Conservation (phyloP, 2,888 invertebrate genomes). For the Ichneumon xanthorius region DNA sequence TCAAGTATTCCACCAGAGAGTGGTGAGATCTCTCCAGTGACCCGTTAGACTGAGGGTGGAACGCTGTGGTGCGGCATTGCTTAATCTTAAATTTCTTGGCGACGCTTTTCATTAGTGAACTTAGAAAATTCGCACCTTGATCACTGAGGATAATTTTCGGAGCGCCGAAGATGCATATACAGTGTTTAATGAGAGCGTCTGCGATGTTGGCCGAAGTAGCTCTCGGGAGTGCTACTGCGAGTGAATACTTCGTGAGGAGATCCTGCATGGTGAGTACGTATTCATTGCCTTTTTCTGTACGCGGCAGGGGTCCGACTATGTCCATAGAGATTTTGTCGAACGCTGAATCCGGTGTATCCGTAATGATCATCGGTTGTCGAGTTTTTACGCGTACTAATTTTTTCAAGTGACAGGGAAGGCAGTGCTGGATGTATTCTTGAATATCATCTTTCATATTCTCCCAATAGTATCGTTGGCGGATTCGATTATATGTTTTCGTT, state of each 20-base stretch:
- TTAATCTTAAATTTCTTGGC: conserved; percentile 57
- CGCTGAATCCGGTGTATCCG: too few relatives aligned
- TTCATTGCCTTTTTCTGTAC: too few relatives aligned
- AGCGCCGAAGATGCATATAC: conserved; percentile 54
- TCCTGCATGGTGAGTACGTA: conserved; percentile 52
- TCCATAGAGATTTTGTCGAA: too few relatives aligned
- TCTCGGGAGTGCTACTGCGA: conserved; percentile 58
- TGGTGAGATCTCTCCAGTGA: conserved; percentile 65
- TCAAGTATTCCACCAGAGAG: conserved; percentile 50
- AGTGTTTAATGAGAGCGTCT: conserved; percentile 47
- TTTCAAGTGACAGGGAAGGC: too few relatives aligned
- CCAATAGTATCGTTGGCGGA: too few relatives aligned
- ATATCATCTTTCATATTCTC: too few relatives aligned
- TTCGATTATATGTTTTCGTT: too few relatives aligned
- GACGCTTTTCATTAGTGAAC: conserved; percentile 48
- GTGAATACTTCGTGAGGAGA: conserved; percentile 42
- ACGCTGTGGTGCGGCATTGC: conserved; percentile 55
- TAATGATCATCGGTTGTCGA: too few relatives aligned
- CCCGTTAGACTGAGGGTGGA: conserved; percentile 63
- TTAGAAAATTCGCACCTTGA: conserved; percentile 58
- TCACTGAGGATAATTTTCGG: conserved; percentile 55
- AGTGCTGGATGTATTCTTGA: too few relatives aligned
- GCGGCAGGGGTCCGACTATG: too few relatives aligned
- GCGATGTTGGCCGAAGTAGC: conserved; percentile 66
- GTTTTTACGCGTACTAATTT: too few relatives aligned